These are phyloP conservation scores for Siniperca knerii DNA, from an alignment of 2,113 vertebrate species.

Conservation along the genomic window DNA sequence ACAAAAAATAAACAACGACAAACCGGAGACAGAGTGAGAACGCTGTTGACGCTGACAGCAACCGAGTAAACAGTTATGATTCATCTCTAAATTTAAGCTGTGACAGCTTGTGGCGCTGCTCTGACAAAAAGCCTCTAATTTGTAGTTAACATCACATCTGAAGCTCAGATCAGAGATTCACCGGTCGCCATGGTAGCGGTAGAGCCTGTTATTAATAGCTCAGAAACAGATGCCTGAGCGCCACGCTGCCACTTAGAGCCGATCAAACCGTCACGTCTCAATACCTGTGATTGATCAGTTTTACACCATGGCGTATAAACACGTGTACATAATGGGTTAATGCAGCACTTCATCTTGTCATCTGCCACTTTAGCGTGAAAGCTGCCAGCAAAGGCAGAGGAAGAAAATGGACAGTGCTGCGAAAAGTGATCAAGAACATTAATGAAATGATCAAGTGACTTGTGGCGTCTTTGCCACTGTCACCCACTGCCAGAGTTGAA, in stretches of 20 bases:
- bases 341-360: conserved; percentile 62
- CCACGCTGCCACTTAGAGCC: conserved; percentile 57
- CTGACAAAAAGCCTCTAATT: conserved; percentile 44
- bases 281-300: conserved; percentile 80
- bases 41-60: neutral
- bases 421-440: conserved; percentile 66
- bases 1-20: conserved; percentile 5
- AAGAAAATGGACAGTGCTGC: conserved; percentile 37
- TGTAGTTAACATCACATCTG: conserved; percentile 39
- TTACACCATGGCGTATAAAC: conserved; percentile 39
- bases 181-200: conserved; percentile 71
- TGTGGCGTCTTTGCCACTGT: neutral
- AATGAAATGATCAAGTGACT: conserved; percentile 75
- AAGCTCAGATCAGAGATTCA: conserved; percentile 34
- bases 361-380: conserved; percentile 45
- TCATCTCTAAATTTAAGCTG: conserved; percentile 37
- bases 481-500: neutral
- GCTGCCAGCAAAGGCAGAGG: conserved; percentile 24
- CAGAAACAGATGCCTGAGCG: conserved; percentile 77
- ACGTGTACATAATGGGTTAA: conserved; percentile 59
- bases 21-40: neutral
- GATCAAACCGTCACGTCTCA: conserved; percentile 53
- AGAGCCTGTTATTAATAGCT: conserved; percentile 76
- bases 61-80: conserved; percentile 50
- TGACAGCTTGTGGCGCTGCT: conserved; percentile 58